phyloP scores from a whole-genome alignment of 2,797 vertebrate genomes.

The Pseudopleuronectes americanus region DNA sequence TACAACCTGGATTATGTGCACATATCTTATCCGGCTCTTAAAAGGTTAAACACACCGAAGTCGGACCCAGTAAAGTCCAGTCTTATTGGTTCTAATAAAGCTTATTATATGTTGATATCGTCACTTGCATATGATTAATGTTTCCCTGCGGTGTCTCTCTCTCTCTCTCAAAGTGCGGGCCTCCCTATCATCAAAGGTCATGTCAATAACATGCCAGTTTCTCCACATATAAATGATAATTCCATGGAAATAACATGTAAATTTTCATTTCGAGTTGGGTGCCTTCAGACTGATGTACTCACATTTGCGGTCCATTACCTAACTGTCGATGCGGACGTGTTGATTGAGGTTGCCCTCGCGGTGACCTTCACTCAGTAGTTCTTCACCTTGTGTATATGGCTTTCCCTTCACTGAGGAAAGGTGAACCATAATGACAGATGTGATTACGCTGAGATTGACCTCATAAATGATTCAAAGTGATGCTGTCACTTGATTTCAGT shows the following conservation, averaged over 20 bases:
- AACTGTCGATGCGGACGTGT: conserved; percentile 25
- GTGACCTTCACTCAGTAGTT: conserved; percentile 43
- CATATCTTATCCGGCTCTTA: no score
- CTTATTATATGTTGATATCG: no score
- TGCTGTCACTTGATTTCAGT: conserved; percentile 29
- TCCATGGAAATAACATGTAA: conserved; percentile 52
- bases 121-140: no score
- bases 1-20: no score
- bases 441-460: conserved; percentile 44
- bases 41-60: no score
- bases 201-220: conserved; percentile 22
- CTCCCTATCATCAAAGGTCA: conserved; percentile 35
- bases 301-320: conserved; percentile 19
- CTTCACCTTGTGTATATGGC: conserved; percentile 35
- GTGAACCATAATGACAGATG: conserved; percentile 35
- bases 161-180: background rate
- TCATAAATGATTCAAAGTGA: conserved; percentile 59
- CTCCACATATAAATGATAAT: conserved; percentile 44
- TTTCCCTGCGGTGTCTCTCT: conserved; percentile 2
- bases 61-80: no score
- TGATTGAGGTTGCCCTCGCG: conserved; percentile 25
- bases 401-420: conserved; percentile 24
- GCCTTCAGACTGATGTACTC: conserved; percentile 6
- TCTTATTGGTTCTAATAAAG: no score
- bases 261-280: conserved; percentile 25